These are phyloP conservation scores for Malurus cyaneus DNA, from an alignment of 2,113 vertebrate genomes.

Conservation along the genomic window DNA sequence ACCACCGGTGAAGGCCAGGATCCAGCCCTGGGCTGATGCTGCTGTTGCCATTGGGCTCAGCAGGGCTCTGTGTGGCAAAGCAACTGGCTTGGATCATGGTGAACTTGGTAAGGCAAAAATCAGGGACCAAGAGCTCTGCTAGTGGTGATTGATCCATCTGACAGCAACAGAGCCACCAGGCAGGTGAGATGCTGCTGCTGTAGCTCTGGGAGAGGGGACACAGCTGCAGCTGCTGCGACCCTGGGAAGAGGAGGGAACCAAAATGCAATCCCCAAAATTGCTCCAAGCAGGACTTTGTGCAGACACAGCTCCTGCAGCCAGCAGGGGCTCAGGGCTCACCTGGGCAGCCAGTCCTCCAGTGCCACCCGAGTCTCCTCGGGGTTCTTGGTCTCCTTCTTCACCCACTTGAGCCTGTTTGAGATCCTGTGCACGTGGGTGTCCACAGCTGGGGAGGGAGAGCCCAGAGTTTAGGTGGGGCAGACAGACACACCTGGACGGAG, in stretches of 20 bases:
- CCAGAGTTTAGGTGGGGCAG: slow-evolving; percentile 11
- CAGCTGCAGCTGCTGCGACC: neutral
- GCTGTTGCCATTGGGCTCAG: neutral
- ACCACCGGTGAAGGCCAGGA: neutral
- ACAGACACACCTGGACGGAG: neutral
- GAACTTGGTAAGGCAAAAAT: neutral
- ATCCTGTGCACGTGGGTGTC: slow-evolving; percentile 97
- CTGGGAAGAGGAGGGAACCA: neutral
- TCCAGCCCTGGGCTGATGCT: neutral
- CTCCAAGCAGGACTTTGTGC: neutral
- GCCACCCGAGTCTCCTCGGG: slow-evolving; percentile 85
- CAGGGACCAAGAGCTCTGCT: neutral
- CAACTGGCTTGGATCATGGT: neutral
- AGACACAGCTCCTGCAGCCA: neutral
- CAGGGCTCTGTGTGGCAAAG: neutral
- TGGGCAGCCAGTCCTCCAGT: slow-evolving; percentile 92
- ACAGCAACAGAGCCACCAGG: neutral
- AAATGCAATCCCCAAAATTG: neutral
- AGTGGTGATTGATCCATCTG: neutral
- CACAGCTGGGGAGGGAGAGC: slow-evolving; percentile 79
- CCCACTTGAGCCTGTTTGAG: slow-evolving; percentile 88
- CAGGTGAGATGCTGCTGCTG: neutral
- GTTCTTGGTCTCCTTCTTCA: slow-evolving; percentile 77
- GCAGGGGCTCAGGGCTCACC: slow-evolving; percentile 67
- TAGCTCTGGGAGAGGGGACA: neutral